Evolutionary conservation across 2,888 invertebrate species (phyloP).

Genomic region (Zaprionus lineosus): DNA sequence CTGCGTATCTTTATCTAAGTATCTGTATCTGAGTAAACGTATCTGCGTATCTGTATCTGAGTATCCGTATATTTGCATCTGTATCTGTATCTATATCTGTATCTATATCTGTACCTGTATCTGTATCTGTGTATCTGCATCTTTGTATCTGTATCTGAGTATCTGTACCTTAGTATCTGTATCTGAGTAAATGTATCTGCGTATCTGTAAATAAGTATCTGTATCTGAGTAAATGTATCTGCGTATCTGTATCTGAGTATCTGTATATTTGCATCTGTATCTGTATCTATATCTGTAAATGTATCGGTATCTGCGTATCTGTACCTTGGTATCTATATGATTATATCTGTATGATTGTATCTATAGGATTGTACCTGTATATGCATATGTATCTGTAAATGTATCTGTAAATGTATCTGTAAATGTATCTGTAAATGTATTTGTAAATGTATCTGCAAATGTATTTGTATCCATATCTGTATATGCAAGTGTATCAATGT

Average conservation of each 20-base stretch:
- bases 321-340: too few relatives aligned
- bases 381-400: too few relatives aligned
- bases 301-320: neutral
- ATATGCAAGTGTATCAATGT: too few relatives aligned
- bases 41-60: neutral
- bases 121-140: neutral
- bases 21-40: slow-evolving; percentile 2
- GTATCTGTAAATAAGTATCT: neutral
- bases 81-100: slow-evolving; percentile 2
- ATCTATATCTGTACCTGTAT: too few relatives aligned
- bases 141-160: neutral
- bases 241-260: neutral
- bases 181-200: neutral
- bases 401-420: too few relatives aligned
- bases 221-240: neutral
- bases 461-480: too few relatives aligned
- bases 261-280: too few relatives aligned
- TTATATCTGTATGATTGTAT: too few relatives aligned
- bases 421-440: too few relatives aligned
- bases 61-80: slow-evolving; percentile 7
- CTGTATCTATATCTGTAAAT: too few relatives aligned
- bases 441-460: too few relatives aligned
- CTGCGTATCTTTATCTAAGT: slow-evolving; percentile 7
- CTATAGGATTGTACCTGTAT: too few relatives aligned
- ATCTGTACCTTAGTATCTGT: neutral